Base-by-base conservation (phyloP, 1,140 invertebrate genomes). In the Macrosteles quadrilineatus region DNA sequence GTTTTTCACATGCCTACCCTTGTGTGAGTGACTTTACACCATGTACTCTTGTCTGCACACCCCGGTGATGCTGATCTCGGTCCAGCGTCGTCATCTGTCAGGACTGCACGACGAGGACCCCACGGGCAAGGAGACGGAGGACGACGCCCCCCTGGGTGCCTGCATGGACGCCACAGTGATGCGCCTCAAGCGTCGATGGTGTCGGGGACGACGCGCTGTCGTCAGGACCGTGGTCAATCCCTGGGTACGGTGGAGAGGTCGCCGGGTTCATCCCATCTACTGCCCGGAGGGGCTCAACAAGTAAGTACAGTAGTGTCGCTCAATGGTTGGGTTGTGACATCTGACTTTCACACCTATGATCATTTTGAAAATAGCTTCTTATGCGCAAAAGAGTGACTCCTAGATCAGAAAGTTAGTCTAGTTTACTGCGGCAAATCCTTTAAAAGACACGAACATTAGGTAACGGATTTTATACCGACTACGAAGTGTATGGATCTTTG, bases 241-340 rank as follows among this genome's bases (percentile, higher is more conserved):
- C 25, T 59, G 55, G 55, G 6, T 59, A 29, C 55, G 55, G 2
- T 59, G 55, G 55, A 25, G 55, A n/a, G 55, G 55, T 11, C 55
- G 55, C 21, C 2, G 27, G 21, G 25, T 59, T 6, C 4, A 6
- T 23, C 55, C 55, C 27, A 30, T 59, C 23, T 14, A 59, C 25
- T 11, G 21, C n/a, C 55, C 55, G 9, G 55, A 27, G 21, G 21
- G 27, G 6, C 55, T 59, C 14, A 23, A 29, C 55, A 59, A 23
- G 55, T 59, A 19, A 50, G 21, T 50, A 9, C 47, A 6, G 17
- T 50, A n/a, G n/a, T n/a, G n/a, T n/a, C n/a, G n/a, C n/a, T n/a
- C n/a, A n/a, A n/a, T n/a, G n/a, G n/a, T n/a, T n/a, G n/a, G n/a
- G n/a, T n/a, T n/a, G n/a, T n/a, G n/a, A n/a, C n/a, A n/a, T n/a